Base-by-base conservation (phyloP, 1,140 invertebrate genomes). In the Eumaeus atala region DNA sequence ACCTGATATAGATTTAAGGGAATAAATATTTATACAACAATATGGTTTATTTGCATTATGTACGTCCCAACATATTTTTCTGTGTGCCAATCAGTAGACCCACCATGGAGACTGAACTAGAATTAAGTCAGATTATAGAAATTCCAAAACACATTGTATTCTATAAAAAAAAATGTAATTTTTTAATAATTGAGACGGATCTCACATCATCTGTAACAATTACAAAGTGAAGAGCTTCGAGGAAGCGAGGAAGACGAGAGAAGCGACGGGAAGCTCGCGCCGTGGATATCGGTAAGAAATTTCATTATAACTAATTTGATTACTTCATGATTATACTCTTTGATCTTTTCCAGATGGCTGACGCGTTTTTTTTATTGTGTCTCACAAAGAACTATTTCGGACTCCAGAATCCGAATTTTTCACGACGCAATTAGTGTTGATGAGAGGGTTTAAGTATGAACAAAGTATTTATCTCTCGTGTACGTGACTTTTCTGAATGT, bases 341-440 rank as follows among this genome's bases (percentile, higher is more conserved):
- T 85, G 82, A 59, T 85, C 79, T 81, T 75, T 84, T 83, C 61
- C 79, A 83, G 77, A 66, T 54, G 56, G 64, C 28, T 47, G 44
- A 37, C 11, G 0, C 3, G 37, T 3, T 28, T 3, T 28, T n/a
- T 28, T 28, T 28, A 28, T 6, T 28, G 21, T 28, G 21, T 28
- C n/a, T n/a, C 2, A 28, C 6, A 28, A 28, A 28, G 21, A 28
- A 28, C 21, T 28, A 6, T 28, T n/a, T n/a, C n/a, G n/a, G n/a
- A n/a, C n/a, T n/a, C n/a, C n/a, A n/a, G n/a, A n/a, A n/a, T n/a
- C n/a, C n/a, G n/a, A n/a, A n/a, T n/a, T n/a, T n/a, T n/a, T n/a
- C n/a, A 37, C 3, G 2, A 44, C 14, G 12, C 14, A 44, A 44
- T 44, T 17, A 16, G 16, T 14, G 21, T 28, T 28, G 2, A 28